Base-by-base conservation (phyloP, 2,113 vertebrate genomes). In the Eulemur rufifrons region DNA sequence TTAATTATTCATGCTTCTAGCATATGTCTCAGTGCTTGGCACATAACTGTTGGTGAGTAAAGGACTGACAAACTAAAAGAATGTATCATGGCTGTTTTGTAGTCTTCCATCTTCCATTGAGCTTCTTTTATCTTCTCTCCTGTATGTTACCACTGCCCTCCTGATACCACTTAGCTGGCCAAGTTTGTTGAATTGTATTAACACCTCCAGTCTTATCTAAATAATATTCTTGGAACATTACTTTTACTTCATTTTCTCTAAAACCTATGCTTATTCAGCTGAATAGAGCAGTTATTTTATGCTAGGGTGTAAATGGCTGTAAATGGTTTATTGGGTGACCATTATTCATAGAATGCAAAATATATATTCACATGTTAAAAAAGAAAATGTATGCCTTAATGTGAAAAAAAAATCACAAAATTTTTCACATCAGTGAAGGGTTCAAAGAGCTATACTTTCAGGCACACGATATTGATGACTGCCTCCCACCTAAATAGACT, bases 241-340 rank as follows among this genome's bases (percentile, higher is more conserved):
- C 6, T 87, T 95, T 56, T 74, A 95, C 68, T 92, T 34, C 13
- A 68, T 73, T 87, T 71, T 61, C 56, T 92, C 50, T 74, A 94
- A 82, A 89, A 78, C 13, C 10, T 71, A 17, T 32, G 37, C 78
- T 89, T 83, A 42, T 66, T 94, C 9, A 81, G 50, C 52, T 74
- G 34, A 52, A 77, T 17, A 76, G n/a, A 82, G 13, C 50, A 66
- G 29, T 69, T 92, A 91, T 50, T 73, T 68, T 45, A 85, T 15
- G 4, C 17, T 32, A 89, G 29, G 8, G 20, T 71, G 3, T 77
- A 94, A 92, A 86, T 76, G 18, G 45, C 21, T 64, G 2, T 71
- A 78, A 89, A 89, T 68, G 42, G 25, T 52, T 69, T 78, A 47
- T 4, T 29, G 10, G n/a, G 2, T 42, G 56, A 61, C 50, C 45